Conservation (phyloP, 2,888 invertebrate species). For the Platynereis dumerilii region DNA sequence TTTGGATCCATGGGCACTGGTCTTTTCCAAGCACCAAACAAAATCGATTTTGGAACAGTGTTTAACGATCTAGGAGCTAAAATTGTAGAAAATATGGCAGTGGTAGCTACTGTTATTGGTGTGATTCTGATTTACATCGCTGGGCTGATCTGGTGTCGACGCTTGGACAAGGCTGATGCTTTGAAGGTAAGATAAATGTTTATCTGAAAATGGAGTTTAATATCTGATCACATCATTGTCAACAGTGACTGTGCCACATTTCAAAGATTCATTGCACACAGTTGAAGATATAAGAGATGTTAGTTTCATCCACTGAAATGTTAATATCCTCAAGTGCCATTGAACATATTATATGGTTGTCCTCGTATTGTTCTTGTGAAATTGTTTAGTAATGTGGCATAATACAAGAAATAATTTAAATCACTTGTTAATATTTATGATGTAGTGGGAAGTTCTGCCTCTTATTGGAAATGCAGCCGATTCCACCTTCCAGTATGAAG, state of each 20-base stretch:
- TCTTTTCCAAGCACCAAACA: slow-evolving; percentile 46
- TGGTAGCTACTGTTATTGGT: slow-evolving; percentile 58
- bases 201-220: no score
- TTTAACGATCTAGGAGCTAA: slow-evolving; percentile 55
- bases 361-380: no score
- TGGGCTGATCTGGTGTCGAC: slow-evolving; percentile 56
- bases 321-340: no score
- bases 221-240: no score
- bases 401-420: no score
- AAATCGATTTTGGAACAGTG: slow-evolving; percentile 61
- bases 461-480: slow-evolving; percentile 1
- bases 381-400: no score
- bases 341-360: no score
- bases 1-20: not conserved
- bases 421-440: no score
- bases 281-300: no score
- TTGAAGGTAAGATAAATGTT: slow-evolving; percentile 43
- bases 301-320: no score
- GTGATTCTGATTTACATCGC: slow-evolving; percentile 50
- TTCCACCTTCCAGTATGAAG: not conserved
- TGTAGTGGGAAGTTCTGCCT: slow-evolving; percentile 10
- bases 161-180: slow-evolving; percentile 56
- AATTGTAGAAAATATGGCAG: slow-evolving; percentile 59
- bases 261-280: no score
- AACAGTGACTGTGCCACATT: no score